Conservation (phyloP, 2,113 vertebrate genomes). For the Zonotrichia leucophrys region DNA sequence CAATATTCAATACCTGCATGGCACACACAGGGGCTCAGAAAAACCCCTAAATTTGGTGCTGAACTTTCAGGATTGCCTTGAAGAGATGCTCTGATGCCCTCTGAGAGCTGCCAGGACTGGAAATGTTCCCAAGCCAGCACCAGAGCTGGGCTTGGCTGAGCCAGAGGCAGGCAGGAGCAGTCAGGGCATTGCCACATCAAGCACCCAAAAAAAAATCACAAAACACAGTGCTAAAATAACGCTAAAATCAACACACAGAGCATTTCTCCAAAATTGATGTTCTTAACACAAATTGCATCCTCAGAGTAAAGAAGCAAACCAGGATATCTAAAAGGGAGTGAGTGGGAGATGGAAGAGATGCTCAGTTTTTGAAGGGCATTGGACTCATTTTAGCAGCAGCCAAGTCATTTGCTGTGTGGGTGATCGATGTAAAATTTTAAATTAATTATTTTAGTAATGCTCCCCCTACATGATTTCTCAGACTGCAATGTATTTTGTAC, state of each 20-base stretch:
- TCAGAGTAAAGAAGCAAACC: neutral
- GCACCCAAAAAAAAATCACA: neutral
- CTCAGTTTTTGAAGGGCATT: constrained; percentile 49
- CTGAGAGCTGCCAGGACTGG: neutral
- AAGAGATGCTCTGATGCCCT: rapidly evolving
- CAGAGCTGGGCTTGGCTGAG: neutral
- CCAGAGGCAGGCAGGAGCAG: neutral
- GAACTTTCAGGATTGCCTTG: neutral
- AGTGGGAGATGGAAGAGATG: constrained; percentile 16
- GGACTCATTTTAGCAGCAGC: constrained; percentile 56
- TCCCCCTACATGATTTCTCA: constrained; percentile 43
- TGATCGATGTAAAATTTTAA: constrained; percentile 45
- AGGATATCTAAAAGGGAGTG: neutral
- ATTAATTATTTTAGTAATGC: constrained; percentile 66
- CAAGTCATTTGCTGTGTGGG: constrained; percentile 48
- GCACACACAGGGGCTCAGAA: neutral
- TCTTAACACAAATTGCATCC: neutral
- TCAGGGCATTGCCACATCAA: rapidly evolving
- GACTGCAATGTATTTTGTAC: constrained; percentile 26
- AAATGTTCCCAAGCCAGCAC: neutral
- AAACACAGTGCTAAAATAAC: neutral
- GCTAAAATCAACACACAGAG: neutral
- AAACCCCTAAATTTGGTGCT: neutral
- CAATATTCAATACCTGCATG: neutral
- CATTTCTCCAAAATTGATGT: neutral